Evolutionary conservation across 1,140 invertebrate species (phyloP), one percentile per base, ranked within the genome.

Genomic region (Lerema accius): DNA sequence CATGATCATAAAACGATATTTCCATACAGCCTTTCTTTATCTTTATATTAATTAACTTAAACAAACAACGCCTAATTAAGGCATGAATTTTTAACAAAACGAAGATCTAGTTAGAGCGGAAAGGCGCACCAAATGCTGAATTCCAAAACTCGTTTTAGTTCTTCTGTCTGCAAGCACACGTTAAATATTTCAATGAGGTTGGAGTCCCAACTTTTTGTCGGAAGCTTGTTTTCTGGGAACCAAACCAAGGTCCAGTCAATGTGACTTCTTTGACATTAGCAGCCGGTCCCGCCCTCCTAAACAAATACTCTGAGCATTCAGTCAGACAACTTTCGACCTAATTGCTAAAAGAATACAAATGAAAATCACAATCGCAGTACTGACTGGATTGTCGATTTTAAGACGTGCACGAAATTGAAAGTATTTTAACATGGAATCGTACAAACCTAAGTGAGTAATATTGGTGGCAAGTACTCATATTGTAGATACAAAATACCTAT

Each of bases 191-290:
- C 65, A 63, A 67, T 49, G 58, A 60, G 51, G 48, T 65, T n/a
- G n/a, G n/a, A n/a, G n/a, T n/a, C 40, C 46, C 19, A 26, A 35
- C 49, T 63, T 69, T 69, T 71, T 67, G 50, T 67, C 67, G 14
- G 40, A 46, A 64, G 45, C 61, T 56, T 63, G 50, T 66, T 74
- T 78, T 67, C 60, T 73, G 16, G 67, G 65, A 75, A 58, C 56
- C 62, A 51, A 49, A 39, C 67, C 73, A 80, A 85, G 82, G 84
- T 76, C 78, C 69, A 64, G 53, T 71, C 76, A 86, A 86, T 80
- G 84, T 86, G 79, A 86, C 82, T 84, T 71, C 63, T 77, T 76
- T 82, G 82, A 86, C 84, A 84, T 86, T 85, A 71, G 63, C 66
- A 61, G 70, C 67, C 76, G 71, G 77, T 73, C 76, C 45, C 55